These are phyloP conservation scores for Caenorhabditis wallacei DNA, from an alignment of 2,888 invertebrate genomes.

Conservation along the genomic window DNA sequence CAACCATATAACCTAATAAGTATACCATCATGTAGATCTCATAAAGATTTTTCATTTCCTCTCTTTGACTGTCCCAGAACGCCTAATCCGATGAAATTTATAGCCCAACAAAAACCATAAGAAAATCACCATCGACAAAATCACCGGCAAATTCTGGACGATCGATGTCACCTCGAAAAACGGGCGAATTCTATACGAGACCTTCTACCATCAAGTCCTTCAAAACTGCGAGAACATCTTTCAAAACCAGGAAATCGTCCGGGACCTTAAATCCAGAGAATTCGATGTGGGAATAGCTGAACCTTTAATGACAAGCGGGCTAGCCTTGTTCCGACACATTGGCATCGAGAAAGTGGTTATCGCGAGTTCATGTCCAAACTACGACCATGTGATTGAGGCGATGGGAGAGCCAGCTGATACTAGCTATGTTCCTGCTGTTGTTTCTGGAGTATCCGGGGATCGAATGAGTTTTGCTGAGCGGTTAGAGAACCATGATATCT, in stretches of 20 bases:
- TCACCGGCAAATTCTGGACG: constrained; percentile 20
- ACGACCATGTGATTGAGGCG: constrained; percentile 30
- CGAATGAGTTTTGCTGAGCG: constrained; percentile 28
- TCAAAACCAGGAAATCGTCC: neutral
- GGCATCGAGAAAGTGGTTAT: constrained; percentile 32
- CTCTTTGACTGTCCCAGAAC: too few relatives aligned
- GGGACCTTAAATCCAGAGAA: neutral
- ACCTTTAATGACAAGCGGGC: constrained; percentile 4
- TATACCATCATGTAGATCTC: too few relatives aligned
- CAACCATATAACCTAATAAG: too few relatives aligned
- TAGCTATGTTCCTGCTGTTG: constrained; percentile 30
- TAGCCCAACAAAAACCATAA: too few relatives aligned
- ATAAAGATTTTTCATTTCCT: too few relatives aligned
- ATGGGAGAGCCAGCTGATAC: constrained; percentile 39
- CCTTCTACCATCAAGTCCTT: neutral
- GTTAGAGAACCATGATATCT: constrained; percentile 12
- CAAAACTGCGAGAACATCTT: constrained; percentile 23
- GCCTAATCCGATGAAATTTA: too few relatives aligned
- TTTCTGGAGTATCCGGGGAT: constrained; percentile 9
- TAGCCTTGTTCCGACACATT: constrained; percentile 22
- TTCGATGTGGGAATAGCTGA: constrained; percentile 32
- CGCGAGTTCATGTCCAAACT: constrained; percentile 29
- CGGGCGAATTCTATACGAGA: neutral
- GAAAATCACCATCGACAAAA: constrained; percentile 4
- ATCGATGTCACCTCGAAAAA: constrained; percentile 16